Base-by-base conservation (phyloP, 2,888 invertebrate species). In the Lordiphosa andalusiaca region DNA sequence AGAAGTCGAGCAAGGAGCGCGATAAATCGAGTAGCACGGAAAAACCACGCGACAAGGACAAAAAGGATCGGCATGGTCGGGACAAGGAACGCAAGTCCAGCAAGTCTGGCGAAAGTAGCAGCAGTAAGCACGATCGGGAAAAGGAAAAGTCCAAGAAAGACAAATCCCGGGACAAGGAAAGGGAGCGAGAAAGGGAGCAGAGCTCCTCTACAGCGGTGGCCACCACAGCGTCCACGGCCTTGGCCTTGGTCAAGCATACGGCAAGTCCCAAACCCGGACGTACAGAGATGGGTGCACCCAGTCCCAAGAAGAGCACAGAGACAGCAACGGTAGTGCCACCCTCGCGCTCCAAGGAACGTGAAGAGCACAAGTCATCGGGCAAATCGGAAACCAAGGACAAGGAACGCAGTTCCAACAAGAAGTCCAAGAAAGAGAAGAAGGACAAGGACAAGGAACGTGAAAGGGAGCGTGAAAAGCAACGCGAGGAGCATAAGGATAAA, bases 361-460 rank as follows among this genome's bases (percentile, higher is more conserved):
- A 87, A 4, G 75, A 87, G 36, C 65, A 72, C 50, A 69, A 84
- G 60, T 41, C 68, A 13, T 9, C 58, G 0, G 49, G 70, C 4
- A 82, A 84, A 33, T 58, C 75, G 1, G 81, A 82, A 6, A 51
- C 80, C 4, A 82, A 82, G 51, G 81, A 84, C 33, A 82, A 76
- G 52, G 86, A 84, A 21, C 84, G 85, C 9, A 86, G 84, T 13
- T 88, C 89, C 0, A 86, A 87, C 50, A 90, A 90, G 40, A 91
- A 91, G 58, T 88, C 89, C 0, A 92, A 92, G 57, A 91, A 91
- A 60, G 92, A 91, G 52, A 91, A 90, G 75, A 93, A 93, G 82
- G 92, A 92, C 51, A 92, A 91, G 74, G 92, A 92, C 54, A 92
- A 92, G 85, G 93, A 93, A 51, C 91, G 92, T 44, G 90, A 91